Evolutionary conservation across 2,113 vertebrate genomes (phyloP), one percentile per base, ranked within the genome.

Genomic region (Arothron firmamentum): DNA sequence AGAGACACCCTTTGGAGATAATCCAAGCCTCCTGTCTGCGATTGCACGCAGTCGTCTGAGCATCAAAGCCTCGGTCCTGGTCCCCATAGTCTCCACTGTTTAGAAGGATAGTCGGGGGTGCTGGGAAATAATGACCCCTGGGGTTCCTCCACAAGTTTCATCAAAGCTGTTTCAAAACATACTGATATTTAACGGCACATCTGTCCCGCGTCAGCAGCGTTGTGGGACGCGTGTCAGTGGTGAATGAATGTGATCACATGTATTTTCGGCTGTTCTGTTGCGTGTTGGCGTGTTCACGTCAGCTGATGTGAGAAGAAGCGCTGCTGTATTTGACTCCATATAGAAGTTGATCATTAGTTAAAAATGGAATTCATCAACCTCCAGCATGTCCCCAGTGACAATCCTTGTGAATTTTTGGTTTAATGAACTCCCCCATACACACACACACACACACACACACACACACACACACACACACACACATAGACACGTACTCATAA

Each of bases 271-370:
- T 14, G 34, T 13, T 52, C 52, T 66, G 48, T 47, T 38, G 66
- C 20, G 47, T 5, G 75, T 83, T 81, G 61, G 80, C 85, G 74
- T 70, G 65, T 60, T 81, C 79, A 86, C 82, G 81, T 88, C 83
- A 86, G 72, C 57, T 51, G 74, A 79, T 76, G 72, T 82, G 85
- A 79, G 67, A 71, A 67, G 65, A 71, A 80, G 76, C 62, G 78
- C 72, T 79, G 61, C 77, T 79, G 86, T 81, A 78, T 86, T 77
- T 85, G 62, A 72, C 62, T 81, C 82, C 77, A 84, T 83, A 64
- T 78, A 83, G 77, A 86, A 88, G 82, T 88, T 85, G 82, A 86
- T 89, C 78, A 83, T 88, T 88, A 84, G 84, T 76, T 74, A 61
- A 79, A 84, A 87, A 86, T 79, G 71, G 78, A 87, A 85, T 88